Evolutionary conservation across 2,888 invertebrate species (phyloP).

Genomic region (Ditylenchus weischeri): DNA sequence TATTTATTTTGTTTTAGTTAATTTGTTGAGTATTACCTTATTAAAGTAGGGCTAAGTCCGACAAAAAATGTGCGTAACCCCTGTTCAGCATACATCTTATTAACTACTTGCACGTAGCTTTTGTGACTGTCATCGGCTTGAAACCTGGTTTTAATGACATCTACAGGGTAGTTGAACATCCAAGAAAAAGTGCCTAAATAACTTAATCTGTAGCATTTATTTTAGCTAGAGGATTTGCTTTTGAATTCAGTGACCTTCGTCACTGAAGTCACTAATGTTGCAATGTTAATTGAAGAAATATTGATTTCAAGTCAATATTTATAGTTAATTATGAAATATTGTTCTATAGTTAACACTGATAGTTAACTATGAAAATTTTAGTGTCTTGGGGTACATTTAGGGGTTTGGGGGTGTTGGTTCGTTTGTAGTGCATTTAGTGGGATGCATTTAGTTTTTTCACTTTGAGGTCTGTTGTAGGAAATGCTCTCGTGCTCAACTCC

Average conservation of each 20-base stretch:
- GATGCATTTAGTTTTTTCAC: no score
- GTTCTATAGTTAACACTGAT: no score
- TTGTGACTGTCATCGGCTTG: constrained; percentile 67
- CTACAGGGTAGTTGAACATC: constrained; percentile 80
- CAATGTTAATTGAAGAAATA: background rate
- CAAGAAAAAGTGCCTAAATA: constrained; percentile 77
- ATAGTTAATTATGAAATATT: no score
- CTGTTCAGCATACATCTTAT: constrained; percentile 65
- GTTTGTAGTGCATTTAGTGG: no score
- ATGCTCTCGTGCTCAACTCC: no score
- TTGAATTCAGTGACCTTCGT: no score
- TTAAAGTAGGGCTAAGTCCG: constrained; percentile 51
- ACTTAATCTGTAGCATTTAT: background rate
- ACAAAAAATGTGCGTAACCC: constrained; percentile 71
- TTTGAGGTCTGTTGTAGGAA: no score
- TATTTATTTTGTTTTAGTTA: no score
- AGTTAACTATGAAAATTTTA: no score
- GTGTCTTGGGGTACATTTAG: no score
- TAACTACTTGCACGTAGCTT: constrained; percentile 73
- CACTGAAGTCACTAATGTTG: background rate
- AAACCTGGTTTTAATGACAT: constrained; percentile 82
- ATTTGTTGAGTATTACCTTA: no score
- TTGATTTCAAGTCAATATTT: background rate
- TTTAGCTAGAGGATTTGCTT: background rate
- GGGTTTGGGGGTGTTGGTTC: no score